Percentiles rank a stretch among this genome's conserved stretches.
Conservation (phyloP, 2,888 invertebrate species). For the Caenorhabditis sp. region DNA sequence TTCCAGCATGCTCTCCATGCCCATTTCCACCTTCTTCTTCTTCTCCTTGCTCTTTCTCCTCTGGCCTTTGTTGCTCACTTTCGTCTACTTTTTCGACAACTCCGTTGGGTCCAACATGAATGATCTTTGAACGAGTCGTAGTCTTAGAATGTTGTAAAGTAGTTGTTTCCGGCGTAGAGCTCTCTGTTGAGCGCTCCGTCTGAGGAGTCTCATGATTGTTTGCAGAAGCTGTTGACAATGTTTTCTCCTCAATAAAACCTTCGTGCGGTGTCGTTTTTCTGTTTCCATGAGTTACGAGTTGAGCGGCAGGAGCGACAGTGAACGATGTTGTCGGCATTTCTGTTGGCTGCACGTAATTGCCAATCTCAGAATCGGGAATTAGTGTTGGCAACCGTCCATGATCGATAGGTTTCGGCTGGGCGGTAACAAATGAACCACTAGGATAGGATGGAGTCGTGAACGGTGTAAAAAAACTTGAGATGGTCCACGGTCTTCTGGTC, state of each 20-base stretch:
- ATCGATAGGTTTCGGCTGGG: background rate
- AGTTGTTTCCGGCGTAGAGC: conserved; percentile 18
- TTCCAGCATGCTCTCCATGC: background rate
- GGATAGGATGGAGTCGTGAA: conserved; percentile 6
- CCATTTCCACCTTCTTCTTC: no score
- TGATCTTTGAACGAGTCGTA: conserved; percentile 39
- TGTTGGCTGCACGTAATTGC: conserved; percentile 30
- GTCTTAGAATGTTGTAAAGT: conserved; percentile 14
- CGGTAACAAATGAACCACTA: background rate
- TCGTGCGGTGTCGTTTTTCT: conserved; percentile 10
- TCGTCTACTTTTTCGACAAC: conserved; percentile 16
- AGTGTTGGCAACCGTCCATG: conserved; percentile 23
- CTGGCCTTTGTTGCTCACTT: no score
- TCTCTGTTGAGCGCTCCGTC: background rate
- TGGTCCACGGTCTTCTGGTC: conserved; percentile 30
- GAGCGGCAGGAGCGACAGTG: background rate
- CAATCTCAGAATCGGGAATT: conserved; percentile 31
- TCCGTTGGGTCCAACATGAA: conserved; percentile 49
- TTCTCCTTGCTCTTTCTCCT: background rate
- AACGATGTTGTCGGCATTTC: conserved; percentile 7
- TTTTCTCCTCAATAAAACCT: conserved; percentile 49
- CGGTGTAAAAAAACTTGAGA: conserved; percentile 25
- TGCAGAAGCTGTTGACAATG: conserved; percentile 2
- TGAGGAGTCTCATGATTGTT: conserved; percentile 10
- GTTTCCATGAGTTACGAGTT: background rate